Conservation (phyloP, 2,797 vertebrate genomes). For the Poecilia picta region DNA sequence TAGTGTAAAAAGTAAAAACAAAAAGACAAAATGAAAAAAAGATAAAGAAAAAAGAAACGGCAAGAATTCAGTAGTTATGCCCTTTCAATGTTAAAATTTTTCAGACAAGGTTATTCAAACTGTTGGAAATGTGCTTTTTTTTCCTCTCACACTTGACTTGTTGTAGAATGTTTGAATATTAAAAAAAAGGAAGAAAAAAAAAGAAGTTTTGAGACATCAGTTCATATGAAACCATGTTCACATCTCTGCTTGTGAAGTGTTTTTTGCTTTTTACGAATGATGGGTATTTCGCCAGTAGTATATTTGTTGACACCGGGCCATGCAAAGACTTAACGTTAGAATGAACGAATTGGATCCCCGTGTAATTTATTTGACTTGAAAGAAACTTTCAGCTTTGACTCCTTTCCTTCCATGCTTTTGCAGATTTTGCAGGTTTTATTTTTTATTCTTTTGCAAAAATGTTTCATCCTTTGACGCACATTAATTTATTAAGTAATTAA, state of each 20-base stretch:
- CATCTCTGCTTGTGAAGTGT: slow-evolving; percentile 89
- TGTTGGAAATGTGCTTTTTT: slow-evolving; percentile 82
- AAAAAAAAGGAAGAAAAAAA: slow-evolving; percentile 53
- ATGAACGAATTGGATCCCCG: slow-evolving; percentile 81
- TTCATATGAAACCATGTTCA: slow-evolving; percentile 85
- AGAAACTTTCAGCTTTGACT: slow-evolving; percentile 66
- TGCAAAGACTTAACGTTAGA: slow-evolving; percentile 85
- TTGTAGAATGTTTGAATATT: slow-evolving; percentile 88
- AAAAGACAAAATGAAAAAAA: slow-evolving; percentile 65
- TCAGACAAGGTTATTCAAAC: slow-evolving; percentile 88
- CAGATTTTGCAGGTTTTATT: slow-evolving; percentile 52
- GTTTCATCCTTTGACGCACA: slow-evolving; percentile 77
- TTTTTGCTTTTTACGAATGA: slow-evolving; percentile 86
- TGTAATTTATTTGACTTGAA: slow-evolving; percentile 88
- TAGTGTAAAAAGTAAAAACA: slow-evolving; percentile 89
- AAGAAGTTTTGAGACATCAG: slow-evolving; percentile 61
- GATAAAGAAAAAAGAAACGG: slow-evolving; percentile 80
- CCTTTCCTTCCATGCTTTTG: slow-evolving; percentile 56
- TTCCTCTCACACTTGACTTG: slow-evolving; percentile 90
- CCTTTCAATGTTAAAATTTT: slow-evolving; percentile 85
- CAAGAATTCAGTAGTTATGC: slow-evolving; percentile 74
- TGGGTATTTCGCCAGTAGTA: slow-evolving; percentile 85
- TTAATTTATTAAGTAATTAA: slow-evolving; percentile 84
- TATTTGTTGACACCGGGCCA: slow-evolving; percentile 87
- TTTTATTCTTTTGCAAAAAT: slow-evolving; percentile 57